Conservation (phyloP, 2,113 vertebrate species). For the Isurus oxyrinchus region DNA sequence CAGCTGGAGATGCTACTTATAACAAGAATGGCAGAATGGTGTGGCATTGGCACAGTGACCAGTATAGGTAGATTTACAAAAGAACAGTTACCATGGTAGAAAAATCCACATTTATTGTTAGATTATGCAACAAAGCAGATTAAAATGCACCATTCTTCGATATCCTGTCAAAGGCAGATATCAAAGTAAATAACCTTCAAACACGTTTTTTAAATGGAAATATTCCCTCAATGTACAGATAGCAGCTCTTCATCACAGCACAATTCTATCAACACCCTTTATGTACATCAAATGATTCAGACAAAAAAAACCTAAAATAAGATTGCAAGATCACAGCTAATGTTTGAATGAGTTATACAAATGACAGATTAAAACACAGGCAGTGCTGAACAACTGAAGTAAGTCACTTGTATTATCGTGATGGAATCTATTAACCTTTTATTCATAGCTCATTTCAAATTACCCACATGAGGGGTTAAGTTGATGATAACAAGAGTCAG, state of each 20-base stretch:
- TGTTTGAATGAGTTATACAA: neutral
- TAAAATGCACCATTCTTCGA: slow-evolving; percentile 14
- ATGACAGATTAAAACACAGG: slow-evolving; percentile 2
- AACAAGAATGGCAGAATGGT: neutral
- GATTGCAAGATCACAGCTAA: neutral
- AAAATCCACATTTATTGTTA: slow-evolving; percentile 35
- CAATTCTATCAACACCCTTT: slow-evolving; percentile 2
- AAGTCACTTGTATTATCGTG: neutral
- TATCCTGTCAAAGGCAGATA: slow-evolving; percentile 10
- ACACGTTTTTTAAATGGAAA: slow-evolving; percentile 8
- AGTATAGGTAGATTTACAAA: neutral
- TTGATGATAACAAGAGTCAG: neutral
- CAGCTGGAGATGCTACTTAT: neutral
- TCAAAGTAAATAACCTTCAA: slow-evolving; percentile 21
- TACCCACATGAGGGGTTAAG: neutral
- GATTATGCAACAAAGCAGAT: slow-evolving; percentile 9
- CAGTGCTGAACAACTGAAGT: neutral
- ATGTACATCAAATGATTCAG: neutral
- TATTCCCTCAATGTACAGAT: slow-evolving; percentile 3
- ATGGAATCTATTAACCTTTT: neutral
- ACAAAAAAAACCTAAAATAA: neutral
- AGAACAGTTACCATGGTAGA: neutral
- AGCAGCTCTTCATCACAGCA: neutral
- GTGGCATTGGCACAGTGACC: neutral
- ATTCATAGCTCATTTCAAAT: neutral